Conservation (phyloP, 2,888 invertebrate genomes). For the Melinaea menophilus region DNA sequence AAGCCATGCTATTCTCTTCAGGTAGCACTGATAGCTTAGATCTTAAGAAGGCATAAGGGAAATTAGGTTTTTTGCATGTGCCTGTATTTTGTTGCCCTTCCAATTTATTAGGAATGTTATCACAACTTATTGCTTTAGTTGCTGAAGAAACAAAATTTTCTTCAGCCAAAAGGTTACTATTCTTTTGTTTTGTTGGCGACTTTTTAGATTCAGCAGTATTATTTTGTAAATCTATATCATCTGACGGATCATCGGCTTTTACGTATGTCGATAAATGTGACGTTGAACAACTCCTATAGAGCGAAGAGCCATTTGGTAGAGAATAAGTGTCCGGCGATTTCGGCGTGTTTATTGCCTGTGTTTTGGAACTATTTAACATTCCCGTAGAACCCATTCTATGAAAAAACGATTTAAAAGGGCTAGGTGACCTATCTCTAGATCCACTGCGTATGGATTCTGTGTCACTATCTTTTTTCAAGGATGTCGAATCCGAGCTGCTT, state of each 20-base stretch:
- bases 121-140: constrained; percentile 83
- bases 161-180: constrained; percentile 51
- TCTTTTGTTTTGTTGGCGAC: constrained; percentile 56
- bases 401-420: constrained; percentile 84
- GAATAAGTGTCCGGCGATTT: constrained; percentile 59
- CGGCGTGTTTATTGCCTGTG: constrained; percentile 62
- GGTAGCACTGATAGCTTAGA: constrained; percentile 87
- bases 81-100: constrained; percentile 70
- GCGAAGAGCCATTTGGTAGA: constrained; percentile 65
- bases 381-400: constrained; percentile 87
- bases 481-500: constrained; percentile 70
- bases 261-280: constrained; percentile 86
- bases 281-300: constrained; percentile 88
- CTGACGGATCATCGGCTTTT: constrained; percentile 88
- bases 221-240: constrained; percentile 83
- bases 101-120: constrained; percentile 81
- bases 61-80: constrained; percentile 80
- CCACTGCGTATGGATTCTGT: constrained; percentile 70
- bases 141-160: constrained; percentile 66
- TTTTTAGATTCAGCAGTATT: constrained; percentile 58
- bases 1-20: constrained; percentile 82
- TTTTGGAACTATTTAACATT: constrained; percentile 81
- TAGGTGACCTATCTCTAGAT: constrained; percentile 78
- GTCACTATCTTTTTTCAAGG: constrained; percentile 67
- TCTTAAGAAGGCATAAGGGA: constrained; percentile 87